phyloP scores from a whole-genome alignment of 2,113 vertebrate genomes.

The Naja naja region DNA sequence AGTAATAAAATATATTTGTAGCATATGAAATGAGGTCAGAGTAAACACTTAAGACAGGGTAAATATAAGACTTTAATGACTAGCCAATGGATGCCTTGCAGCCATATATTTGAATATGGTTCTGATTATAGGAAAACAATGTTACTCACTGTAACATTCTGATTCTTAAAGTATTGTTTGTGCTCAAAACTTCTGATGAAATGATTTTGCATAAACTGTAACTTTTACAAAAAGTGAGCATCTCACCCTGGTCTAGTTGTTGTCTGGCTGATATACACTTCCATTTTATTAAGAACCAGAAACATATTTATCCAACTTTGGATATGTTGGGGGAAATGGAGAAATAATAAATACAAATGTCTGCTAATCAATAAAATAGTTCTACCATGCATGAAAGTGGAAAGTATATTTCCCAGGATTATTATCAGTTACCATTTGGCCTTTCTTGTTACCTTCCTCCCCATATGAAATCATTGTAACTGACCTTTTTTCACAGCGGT shows the following conservation, averaged over 20 bases:
- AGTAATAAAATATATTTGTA: background rate
- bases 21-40: background rate
- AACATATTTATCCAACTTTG: background rate
- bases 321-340: background rate
- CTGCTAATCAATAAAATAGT: background rate
- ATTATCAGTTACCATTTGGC: background rate
- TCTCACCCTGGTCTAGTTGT: background rate
- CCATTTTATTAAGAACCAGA: background rate
- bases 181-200: background rate
- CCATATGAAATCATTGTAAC: conserved; percentile 38
- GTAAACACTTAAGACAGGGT: background rate
- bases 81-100: background rate
- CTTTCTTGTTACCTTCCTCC: too few species aligned
- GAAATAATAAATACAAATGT: background rate
- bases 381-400: background rate
- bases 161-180: background rate
- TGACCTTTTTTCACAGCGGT: conserved; percentile 80
- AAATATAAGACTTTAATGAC: background rate
- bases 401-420: background rate
- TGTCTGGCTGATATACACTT: background rate
- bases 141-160: background rate
- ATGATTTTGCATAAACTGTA: background rate
- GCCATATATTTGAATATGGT: background rate
- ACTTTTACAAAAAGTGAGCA: background rate
- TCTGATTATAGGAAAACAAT: background rate